Percentiles rank a stretch among this genome's conserved stretches.
These are phyloP conservation scores for Sitta carolinensis DNA, from an alignment of 2,797 vertebrate species.

Conservation along the genomic window DNA sequence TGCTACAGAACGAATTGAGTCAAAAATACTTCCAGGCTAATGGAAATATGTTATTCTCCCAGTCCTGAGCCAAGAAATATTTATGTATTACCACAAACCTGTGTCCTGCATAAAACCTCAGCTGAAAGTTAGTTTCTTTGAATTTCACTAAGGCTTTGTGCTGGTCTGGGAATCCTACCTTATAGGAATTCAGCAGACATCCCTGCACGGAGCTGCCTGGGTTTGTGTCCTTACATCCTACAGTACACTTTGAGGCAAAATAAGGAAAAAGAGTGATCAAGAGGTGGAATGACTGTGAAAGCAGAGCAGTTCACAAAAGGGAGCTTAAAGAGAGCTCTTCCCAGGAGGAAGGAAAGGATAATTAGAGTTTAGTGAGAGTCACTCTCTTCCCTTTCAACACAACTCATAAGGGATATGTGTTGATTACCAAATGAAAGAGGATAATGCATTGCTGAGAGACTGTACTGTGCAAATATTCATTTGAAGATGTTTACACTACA, in stretches of 20 bases:
- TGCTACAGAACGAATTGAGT: constrained; percentile 1
- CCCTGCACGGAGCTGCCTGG: rapidly evolving
- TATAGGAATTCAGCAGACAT: background rate
- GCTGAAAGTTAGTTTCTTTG: background rate
- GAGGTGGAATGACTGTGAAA: background rate
- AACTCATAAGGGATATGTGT: constrained; percentile 59
- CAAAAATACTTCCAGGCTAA: background rate
- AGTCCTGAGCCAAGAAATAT: background rate
- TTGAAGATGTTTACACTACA: constrained; percentile 68
- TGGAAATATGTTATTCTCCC: background rate
- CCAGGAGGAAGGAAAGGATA: constrained; percentile 49
- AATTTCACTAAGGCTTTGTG: background rate
- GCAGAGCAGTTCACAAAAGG: background rate
- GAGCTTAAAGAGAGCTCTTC: constrained; percentile 35
- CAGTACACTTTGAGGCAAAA: background rate
- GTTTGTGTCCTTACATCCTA: background rate
- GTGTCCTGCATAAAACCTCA: background rate
- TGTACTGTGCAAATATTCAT: constrained; percentile 59
- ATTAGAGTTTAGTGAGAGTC: constrained; percentile 60
- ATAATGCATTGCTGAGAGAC: constrained; percentile 61
- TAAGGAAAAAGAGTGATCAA: background rate
- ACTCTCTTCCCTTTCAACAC: constrained; percentile 41
- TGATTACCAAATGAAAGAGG: constrained; percentile 66
- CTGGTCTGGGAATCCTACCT: background rate
- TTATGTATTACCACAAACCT: background rate